Base-by-base conservation (phyloP, 2,113 vertebrate genomes). In the Pyrgilauda ruficollis region DNA sequence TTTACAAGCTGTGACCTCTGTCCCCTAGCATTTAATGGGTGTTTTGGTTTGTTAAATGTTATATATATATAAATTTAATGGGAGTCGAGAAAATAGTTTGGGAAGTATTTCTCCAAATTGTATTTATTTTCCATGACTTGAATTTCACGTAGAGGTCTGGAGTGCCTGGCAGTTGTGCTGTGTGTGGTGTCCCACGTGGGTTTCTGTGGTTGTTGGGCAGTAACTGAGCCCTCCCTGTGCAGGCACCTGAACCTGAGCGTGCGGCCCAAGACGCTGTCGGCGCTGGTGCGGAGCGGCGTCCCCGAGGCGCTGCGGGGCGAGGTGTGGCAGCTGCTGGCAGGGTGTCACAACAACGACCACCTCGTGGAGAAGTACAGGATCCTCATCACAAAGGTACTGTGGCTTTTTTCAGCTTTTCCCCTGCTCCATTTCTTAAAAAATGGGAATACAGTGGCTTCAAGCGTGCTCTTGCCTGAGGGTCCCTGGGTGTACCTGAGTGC, bases 321-420 rank as follows among this genome's bases (percentile, higher is more conserved):
- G 94, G 99, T 99, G 88, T 99, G 99, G 99, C 99, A 99, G 97
- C 96, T 99, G 73, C 98, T 99, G 85, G 99, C 99, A 2, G 99
- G 99, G n/a, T 99, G 99, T 94, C 99, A 99, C 92, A 99, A 99
- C 96, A 99, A 99, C 12, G 99, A 99, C 95, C 99, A 99, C 97
- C 98, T 99, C 77, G 99, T 99, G 83, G 99, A 99, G 95, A 99
- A 99, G 89, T 99, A 99, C 97, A 98, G 99, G 47, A 99, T 99
- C n/a, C 99, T 99, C 82, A 99, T 99, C 94, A 99, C 99, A 47
- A 99, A 99, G 98, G 99, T 99, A 98, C 97, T 89, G 2, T 6
- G n/a, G 0, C 28, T 30, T 50, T 30, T n/a, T 14, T 3, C 16
- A 28, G 43, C 53, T 46, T 1, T 2, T 3, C 6, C 7, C 7